These are phyloP conservation scores for Nycticryphes semicollaris DNA, from an alignment of 2,113 vertebrate genomes.

Conservation along the genomic window DNA sequence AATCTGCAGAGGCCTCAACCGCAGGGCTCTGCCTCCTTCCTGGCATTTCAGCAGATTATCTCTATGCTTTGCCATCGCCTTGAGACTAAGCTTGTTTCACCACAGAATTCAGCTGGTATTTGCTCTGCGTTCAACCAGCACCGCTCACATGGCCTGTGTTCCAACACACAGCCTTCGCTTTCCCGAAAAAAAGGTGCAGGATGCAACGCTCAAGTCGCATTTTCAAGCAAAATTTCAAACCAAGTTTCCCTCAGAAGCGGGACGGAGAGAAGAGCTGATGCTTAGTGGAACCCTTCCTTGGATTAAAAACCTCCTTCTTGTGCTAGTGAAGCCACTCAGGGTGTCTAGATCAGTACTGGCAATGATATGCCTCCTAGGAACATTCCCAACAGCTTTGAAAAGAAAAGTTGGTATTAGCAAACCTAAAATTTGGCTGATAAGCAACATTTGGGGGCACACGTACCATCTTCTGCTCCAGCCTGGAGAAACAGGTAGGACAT, in stretches of 20 bases:
- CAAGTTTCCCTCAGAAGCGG: rapidly evolving
- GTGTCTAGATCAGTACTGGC: not conserved
- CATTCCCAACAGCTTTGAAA: not conserved
- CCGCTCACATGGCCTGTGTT: not conserved
- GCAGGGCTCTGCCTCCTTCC: not conserved
- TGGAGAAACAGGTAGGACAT: not conserved
- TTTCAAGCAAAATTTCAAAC: not conserved
- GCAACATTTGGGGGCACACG: not conserved
- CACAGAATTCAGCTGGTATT: not conserved
- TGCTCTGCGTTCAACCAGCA: not conserved
- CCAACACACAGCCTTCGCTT: not conserved
- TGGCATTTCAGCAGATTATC: not conserved
- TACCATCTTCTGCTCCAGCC: rapidly evolving
- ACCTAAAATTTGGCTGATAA: not conserved
- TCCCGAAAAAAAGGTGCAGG: not conserved
- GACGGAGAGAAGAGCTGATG: rapidly evolving
- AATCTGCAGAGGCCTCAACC: not conserved
- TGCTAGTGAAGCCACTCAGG: rapidly evolving
- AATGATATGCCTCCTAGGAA: rapidly evolving
- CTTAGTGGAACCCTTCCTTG: rapidly evolving
- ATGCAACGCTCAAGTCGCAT: rapidly evolving
- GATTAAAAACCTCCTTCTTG: not conserved
- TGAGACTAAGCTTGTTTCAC: not conserved
- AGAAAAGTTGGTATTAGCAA: not conserved
- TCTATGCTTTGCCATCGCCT: not conserved